Conservation (phyloP, 2,797 vertebrate genomes). For the Zenarchopterus dispar region DNA sequence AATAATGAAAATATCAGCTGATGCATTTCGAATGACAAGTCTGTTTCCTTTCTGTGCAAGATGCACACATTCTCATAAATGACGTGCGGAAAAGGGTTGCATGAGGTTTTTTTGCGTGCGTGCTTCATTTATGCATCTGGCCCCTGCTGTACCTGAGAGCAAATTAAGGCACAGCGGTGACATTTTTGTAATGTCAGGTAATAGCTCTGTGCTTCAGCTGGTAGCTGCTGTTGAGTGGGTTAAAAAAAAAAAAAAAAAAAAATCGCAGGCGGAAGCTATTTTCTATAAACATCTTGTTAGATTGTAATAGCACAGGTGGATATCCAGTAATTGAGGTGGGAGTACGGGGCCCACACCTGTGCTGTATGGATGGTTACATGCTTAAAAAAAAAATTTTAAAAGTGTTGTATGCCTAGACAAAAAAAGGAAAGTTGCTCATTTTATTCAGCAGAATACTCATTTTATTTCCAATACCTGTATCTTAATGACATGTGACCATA, state of each 20-base stretch:
- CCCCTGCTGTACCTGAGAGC: slow-evolving; percentile 16
- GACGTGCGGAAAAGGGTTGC: neutral
- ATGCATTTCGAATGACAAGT: no score
- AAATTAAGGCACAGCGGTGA: slow-evolving; percentile 20
- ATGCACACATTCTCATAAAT: neutral
- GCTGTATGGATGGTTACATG: neutral
- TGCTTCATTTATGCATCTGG: slow-evolving; percentile 1
- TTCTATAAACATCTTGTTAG: slow-evolving; percentile 39
- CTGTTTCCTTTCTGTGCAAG: no score
- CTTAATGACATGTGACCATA: slow-evolving; percentile 55
- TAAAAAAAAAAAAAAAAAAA: neutral
- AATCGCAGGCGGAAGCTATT: slow-evolving; percentile 28
- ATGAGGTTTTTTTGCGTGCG: neutral
- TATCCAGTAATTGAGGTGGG: slow-evolving; percentile 17
- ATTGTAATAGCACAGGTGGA: slow-evolving; percentile 30
- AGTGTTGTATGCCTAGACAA: slow-evolving; percentile 27
- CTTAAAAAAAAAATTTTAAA: neutral
- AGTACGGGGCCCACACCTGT: slow-evolving; percentile 14
- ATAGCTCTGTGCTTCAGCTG: slow-evolving; percentile 36
- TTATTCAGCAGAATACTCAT: slow-evolving; percentile 21
- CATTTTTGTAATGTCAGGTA: slow-evolving; percentile 31
- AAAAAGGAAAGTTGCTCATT: slow-evolving; percentile 7
- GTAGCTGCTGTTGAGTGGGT: slow-evolving; percentile 12
- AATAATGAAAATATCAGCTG: no score
- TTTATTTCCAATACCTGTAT: slow-evolving; percentile 47